Base-by-base conservation (phyloP, 2,888 invertebrate genomes). In the Zootermopsis nevadensis region DNA sequence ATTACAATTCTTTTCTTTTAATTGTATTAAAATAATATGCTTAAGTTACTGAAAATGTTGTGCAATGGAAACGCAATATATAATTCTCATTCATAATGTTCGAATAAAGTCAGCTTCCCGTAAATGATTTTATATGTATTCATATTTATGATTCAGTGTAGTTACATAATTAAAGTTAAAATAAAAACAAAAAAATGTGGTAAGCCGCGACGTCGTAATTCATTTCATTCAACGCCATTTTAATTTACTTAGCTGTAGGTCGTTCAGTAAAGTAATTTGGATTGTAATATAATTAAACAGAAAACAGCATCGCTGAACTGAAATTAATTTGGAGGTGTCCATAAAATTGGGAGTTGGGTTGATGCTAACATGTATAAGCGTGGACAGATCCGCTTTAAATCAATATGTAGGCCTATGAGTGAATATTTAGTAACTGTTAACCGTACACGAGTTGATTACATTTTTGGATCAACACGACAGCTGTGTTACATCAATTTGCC, bases 401-500 rank as follows among this genome's bases (percentile, higher is more conserved):
- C 69, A 69, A 33, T 33, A 22, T 69, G 19, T 1, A 22, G n/a
- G n/a, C n/a, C n/a, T 12, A n/a, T 33, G 77, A 77, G 77, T 53
- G 53, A 55, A 55, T 33, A 55, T 77, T 31, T 55, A 27, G 55
- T 2, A 53, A 55, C 55, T 77, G 77, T 55, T 77, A 77, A 33
- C 22, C 55, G 55, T 22, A 55, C 77, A 77, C 31, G 31, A 33
- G 31, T 55, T 77, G 33, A 77, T 77, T 77, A 77, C n/a, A 77
- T 77, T 77, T 77, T 77, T 77, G 55, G 77, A 77, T 77, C 55
- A 77, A 55, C 31, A 33, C 77, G 77, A 77, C 77, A 55, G 55
- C 55, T 55, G 31, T 22, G 69, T 33, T 67, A 6, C 69, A 69
- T 33, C 7, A 27, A n/a, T 60, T 27, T n/a, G 12, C n/a, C n/a